Percentiles rank a stretch among this genome's conserved stretches.
Evolutionary conservation across 2,888 invertebrate genomes (phyloP).

Genomic region (Pedicia rivosa): DNA sequence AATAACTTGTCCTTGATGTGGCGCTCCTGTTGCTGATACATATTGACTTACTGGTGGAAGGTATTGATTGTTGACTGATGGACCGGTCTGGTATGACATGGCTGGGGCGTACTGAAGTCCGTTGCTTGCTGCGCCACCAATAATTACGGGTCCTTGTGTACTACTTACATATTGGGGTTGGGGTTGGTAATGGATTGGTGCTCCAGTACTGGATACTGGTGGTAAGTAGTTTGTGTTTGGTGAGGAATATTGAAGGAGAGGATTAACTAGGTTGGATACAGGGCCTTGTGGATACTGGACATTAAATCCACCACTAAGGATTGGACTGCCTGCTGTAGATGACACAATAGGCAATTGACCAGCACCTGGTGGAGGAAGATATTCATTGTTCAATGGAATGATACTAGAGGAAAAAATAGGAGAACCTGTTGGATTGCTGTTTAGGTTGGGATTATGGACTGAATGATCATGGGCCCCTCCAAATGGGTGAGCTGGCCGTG

Average conservation of each 20-base stretch:
- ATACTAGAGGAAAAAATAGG: background rate
- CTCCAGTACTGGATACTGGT: background rate
- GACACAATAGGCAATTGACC: slow-evolving; percentile 2
- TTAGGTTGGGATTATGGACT: slow-evolving; percentile 1
- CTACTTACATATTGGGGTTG: background rate
- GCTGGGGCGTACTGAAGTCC: slow-evolving; percentile 1
- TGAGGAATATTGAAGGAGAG: background rate
- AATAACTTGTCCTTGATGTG: no score
- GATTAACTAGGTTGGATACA: no score
- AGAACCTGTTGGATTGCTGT: slow-evolving; percentile 3
- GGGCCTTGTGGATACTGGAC: no score
- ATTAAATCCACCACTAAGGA: no score
- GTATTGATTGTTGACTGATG: slow-evolving; percentile 2
- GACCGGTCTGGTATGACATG: background rate
- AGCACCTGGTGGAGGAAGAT: slow-evolving; percentile 3
- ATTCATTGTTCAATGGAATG: slow-evolving; percentile 1
- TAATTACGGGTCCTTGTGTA: background rate
- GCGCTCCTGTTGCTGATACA: no score
- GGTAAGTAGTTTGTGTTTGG: background rate
- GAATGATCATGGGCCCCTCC: slow-evolving; percentile 3
- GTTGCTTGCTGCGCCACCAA: slow-evolving; percentile 4
- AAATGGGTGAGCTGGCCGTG: background rate
- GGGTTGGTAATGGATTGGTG: background rate
- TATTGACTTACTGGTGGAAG: slow-evolving; percentile 4
- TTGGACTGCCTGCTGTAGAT: background rate